Evolutionary conservation across 2,797 vertebrate genomes (phyloP).

Genomic region (Sorex maritimensis): DNA sequence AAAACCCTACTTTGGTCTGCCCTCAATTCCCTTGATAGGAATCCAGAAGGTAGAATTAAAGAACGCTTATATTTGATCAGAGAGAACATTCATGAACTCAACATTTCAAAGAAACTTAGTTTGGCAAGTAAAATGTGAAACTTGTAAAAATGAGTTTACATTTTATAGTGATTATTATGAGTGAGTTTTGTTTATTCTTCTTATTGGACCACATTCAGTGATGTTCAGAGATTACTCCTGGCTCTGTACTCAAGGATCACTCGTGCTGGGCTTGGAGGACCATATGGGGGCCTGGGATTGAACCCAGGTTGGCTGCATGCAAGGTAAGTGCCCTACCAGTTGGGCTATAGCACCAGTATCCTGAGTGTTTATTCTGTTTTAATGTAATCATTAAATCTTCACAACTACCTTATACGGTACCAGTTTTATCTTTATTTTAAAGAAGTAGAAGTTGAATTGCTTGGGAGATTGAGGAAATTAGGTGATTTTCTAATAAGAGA

Average conservation of each 20-base stretch:
- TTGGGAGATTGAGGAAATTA: background rate
- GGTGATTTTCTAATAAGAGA: slow-evolving; percentile 5
- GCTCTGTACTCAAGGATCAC: too few species aligned
- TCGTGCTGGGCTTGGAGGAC: too few species aligned
- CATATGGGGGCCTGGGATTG: too few species aligned
- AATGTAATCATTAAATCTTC: background rate
- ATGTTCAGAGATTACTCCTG: too few species aligned
- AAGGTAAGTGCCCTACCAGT: too few species aligned
- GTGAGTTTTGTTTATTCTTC: too few species aligned
- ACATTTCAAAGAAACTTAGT: too few species aligned
- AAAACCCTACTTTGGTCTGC: background rate
- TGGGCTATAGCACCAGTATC: background rate
- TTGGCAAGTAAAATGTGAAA: background rate
- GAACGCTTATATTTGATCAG: background rate
- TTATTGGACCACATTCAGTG: too few species aligned
- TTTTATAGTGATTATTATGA: slow-evolving; percentile 26
- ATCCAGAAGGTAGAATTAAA: background rate
- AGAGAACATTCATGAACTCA: background rate
- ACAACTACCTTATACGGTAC: background rate
- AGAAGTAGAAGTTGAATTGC: background rate
- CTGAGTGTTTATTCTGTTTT: background rate
- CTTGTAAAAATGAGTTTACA: slow-evolving; percentile 37
- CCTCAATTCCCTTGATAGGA: slow-evolving; percentile 9
- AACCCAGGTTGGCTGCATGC: too few species aligned
- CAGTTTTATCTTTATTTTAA: background rate